Evolutionary conservation across 1,140 invertebrate genomes (phyloP), one percentile per base, ranked within the genome.

Genomic region (Cotesia chilonis): DNA sequence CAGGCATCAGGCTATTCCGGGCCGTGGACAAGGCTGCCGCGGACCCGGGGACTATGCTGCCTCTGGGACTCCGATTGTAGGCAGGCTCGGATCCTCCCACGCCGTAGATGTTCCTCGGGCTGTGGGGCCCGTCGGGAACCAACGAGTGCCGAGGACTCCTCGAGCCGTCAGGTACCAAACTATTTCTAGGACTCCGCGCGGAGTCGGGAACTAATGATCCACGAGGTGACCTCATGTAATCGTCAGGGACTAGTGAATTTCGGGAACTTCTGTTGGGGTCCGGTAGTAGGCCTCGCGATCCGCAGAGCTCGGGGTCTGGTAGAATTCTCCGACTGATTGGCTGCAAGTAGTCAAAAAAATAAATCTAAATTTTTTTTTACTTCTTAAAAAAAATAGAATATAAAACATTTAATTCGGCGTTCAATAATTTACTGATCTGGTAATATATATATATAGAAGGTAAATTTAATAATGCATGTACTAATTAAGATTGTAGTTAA

Each of bases 51-150:
- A 90, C 88, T 70, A 91, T 81, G 81, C 91, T 91, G 74, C 91
- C 92, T 66, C 91, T 85, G 0, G 91, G 91, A 83, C 90, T 91
- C 36, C 90, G 83, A 74, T 90, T 91, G 74, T 90, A 90, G 4
- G 79, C 10, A 47, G 41, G 41, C 41, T 47, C 41, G 2, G 41
- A 78, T 14, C 84, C 73, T 61, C 83, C 83, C 0, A 83, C 67
- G 90, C 88, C 73, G 91, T 82, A 72, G 81, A 90, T 90, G 75
- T 91, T 92, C 68, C 91, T 84, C 0, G 91, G 91, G 82, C 90
- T 91, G 52, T 90, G 83, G 73, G 80, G 76, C 54, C 71, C 72
- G 55, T 76, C 72, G 9, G 75, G 89, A 54, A 90, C 86, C 38
- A 91, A 72, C 37, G 89, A 90, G 60, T 90, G 82, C 57, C 90